Conservation (phyloP, 2,113 vertebrate genomes). For the Heterotilapia buettikoferi region DNA sequence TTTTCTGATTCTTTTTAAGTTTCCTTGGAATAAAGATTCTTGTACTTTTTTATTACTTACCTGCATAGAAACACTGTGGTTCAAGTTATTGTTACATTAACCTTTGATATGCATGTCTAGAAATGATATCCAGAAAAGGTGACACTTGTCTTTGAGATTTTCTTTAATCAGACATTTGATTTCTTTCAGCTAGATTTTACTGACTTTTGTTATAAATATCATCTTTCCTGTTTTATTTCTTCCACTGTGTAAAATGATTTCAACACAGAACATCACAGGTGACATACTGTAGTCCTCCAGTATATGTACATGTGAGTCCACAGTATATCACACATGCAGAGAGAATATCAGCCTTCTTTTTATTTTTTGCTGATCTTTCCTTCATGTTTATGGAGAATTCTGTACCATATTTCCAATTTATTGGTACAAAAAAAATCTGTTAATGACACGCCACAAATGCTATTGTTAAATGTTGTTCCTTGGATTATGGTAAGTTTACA, state of each 20-base stretch:
- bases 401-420: background rate
- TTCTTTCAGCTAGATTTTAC: too few relatives aligned
- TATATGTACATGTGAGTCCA: background rate
- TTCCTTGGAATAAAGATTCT: background rate
- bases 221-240: background rate
- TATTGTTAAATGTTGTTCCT: background rate
- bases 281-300: background rate
- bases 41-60: background rate
- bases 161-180: too few relatives aligned
- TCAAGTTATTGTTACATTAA: background rate
- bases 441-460: background rate
- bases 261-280: background rate
- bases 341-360: background rate
- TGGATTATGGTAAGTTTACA: background rate
- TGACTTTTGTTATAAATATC: background rate
- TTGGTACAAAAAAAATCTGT: background rate
- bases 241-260: too few relatives aligned
- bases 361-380: background rate
- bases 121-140: background rate
- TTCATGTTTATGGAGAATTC: fast-evolving
- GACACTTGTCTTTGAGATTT: too few relatives aligned
- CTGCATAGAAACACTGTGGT: background rate
- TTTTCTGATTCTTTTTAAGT: background rate
- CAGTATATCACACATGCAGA: background rate
- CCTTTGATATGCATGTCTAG: background rate